Evolutionary conservation across 64 coral and sea anemone genomes (phyloP).

Genomic region (Exaiptasia diaphana): DNA sequence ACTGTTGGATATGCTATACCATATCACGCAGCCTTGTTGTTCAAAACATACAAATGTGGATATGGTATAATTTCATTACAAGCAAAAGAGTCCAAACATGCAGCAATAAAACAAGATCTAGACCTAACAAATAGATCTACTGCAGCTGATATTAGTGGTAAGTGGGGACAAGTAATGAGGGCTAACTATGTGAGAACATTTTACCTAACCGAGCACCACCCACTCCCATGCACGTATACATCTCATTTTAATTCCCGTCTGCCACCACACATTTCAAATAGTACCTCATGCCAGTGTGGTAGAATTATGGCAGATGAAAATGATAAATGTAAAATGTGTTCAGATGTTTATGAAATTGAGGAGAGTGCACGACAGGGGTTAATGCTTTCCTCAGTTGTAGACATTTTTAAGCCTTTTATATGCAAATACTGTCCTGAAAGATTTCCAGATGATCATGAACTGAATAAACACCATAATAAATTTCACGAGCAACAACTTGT

Average conservation of each 20-base stretch:
- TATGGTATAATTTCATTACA: constrained; percentile 2
- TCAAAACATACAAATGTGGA: constrained; percentile 12
- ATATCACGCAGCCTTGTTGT: constrained; percentile 19
- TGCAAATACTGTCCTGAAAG: constrained; percentile 2
- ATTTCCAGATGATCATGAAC: constrained; percentile 4
- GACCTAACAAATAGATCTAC: constrained; percentile 16
- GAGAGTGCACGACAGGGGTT: constrained; percentile 5
- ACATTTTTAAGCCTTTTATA: constrained; percentile 7
- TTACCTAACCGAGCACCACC: constrained; percentile 10
- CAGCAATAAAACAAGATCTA: constrained; percentile 23
- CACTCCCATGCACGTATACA: constrained; percentile 13
- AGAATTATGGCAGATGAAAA: neutral
- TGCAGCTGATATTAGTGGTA: constrained; percentile 30
- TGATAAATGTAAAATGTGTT: constrained; percentile 16
- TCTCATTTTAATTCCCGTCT: constrained; percentile 18
- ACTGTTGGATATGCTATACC: constrained; percentile 42
- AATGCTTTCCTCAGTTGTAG: neutral
- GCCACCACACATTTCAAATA: neutral
- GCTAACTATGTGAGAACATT: constrained; percentile 23
- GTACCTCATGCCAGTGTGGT: constrained; percentile 20
- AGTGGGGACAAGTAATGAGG: constrained; percentile 22
- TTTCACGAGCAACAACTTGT: neutral
- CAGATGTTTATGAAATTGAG: neutral
- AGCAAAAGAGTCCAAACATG: constrained; percentile 21
- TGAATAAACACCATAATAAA: neutral